A percentile compares a stretch with the other conserved stretches of the same genome.
These are phyloP conservation scores for Cinclus cinclus DNA, from an alignment of 2,113 vertebrate genomes.

Conservation along the genomic window DNA sequence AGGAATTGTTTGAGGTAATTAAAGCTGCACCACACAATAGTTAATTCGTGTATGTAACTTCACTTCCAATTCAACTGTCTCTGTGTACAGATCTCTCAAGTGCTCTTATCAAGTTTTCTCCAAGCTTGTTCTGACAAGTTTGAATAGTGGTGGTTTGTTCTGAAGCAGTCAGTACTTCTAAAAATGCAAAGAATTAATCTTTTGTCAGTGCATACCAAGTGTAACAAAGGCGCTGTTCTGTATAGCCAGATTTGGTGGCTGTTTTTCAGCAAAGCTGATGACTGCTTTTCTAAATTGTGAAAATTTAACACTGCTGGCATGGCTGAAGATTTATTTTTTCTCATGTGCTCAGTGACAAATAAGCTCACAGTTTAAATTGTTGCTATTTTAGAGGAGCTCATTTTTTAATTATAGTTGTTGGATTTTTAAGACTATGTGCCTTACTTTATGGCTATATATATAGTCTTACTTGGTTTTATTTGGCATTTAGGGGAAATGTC, in stretches of 20 bases:
- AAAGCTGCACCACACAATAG: slow-evolving; percentile 16
- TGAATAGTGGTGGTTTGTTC: slow-evolving; percentile 66
- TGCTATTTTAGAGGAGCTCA: slow-evolving; percentile 28
- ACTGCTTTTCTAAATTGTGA: slow-evolving; percentile 52
- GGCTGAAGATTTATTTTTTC: slow-evolving; percentile 1
- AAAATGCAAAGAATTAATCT: slow-evolving; percentile 61
- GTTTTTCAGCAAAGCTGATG: slow-evolving; percentile 57
- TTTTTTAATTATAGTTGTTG: slow-evolving; percentile 9
- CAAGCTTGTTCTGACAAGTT: slow-evolving; percentile 52
- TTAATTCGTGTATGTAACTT: slow-evolving; percentile 1
- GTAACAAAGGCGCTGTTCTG: slow-evolving; percentile 23
- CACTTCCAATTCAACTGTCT: slow-evolving; percentile 49
- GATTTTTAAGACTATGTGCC: background rate
- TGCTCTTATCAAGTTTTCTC: slow-evolving; percentile 50
- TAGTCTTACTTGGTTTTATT: background rate
- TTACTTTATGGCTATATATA: background rate
- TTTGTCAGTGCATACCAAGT: slow-evolving; percentile 48
- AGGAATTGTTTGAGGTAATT: background rate
- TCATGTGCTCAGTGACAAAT: slow-evolving; percentile 3
- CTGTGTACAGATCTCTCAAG: slow-evolving; percentile 37
- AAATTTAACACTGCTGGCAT: slow-evolving; percentile 11
- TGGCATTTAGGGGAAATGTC: background rate
- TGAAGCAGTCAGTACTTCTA: slow-evolving; percentile 35
- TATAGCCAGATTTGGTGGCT: background rate
- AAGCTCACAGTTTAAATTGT: background rate